These are phyloP conservation scores for Noctuana brunneofusca DNA, from an alignment of 2,888 invertebrate species.

Conservation along the genomic window DNA sequence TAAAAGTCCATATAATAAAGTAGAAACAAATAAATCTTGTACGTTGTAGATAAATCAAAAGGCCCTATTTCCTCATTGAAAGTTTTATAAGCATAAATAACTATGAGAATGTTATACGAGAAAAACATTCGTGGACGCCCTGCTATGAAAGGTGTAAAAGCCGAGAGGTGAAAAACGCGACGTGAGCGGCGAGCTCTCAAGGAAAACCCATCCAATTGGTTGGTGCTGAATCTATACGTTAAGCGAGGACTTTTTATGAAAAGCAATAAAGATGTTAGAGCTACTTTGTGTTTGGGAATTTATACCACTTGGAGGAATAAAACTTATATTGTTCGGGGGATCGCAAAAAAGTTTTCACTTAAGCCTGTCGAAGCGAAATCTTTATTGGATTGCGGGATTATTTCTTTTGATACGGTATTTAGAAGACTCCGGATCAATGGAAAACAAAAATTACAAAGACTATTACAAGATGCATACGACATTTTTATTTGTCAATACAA, in stretches of 20 bases:
- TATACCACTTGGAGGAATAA: constrained; percentile 80
- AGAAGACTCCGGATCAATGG: constrained; percentile 53
- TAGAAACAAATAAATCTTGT: constrained; percentile 8
- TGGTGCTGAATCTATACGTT: constrained; percentile 70
- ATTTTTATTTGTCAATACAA: constrained; percentile 5
- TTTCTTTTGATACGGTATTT: constrained; percentile 64
- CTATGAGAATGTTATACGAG: constrained; percentile 29
- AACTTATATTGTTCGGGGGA: constrained; percentile 79
- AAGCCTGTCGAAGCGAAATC: constrained; percentile 75
- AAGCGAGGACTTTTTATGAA: constrained; percentile 74
- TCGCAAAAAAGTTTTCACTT: constrained; percentile 79
- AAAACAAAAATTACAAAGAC: constrained; percentile 57
- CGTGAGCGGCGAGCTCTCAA: constrained; percentile 44
- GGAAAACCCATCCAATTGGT: constrained; percentile 60
- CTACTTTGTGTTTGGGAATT: constrained; percentile 81
- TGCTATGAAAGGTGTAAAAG: constrained; percentile 43
- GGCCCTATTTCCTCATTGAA: constrained; percentile 10
- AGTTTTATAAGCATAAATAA: constrained; percentile 30
- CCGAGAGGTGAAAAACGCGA: constrained; percentile 52
- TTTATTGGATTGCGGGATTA: constrained; percentile 77
- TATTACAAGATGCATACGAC: constrained; percentile 43
- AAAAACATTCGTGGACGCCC: constrained; percentile 34
- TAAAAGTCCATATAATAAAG: background rate
- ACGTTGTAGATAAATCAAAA: constrained; percentile 16
- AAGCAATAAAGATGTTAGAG: constrained; percentile 81